Percentiles rank a stretch among this genome's conserved stretches.
Conservation (phyloP, 1,140 invertebrate genomes). For the Drosophila quadrilineata region DNA sequence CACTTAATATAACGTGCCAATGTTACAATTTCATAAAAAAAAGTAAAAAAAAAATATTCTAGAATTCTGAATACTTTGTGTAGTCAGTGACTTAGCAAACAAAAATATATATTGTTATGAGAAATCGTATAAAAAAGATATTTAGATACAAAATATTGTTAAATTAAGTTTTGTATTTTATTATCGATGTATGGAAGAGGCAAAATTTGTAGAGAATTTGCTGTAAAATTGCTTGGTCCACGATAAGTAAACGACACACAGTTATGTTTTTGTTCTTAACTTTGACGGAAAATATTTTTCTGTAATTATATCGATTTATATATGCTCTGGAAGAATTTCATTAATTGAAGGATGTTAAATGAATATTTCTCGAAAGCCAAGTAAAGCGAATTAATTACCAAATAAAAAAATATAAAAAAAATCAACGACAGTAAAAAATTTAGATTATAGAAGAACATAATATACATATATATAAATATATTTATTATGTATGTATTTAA, state of each 20-base stretch:
- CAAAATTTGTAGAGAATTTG: slow-evolving; percentile 1
- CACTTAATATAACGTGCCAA: slow-evolving; percentile 64
- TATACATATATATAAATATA: slow-evolving; percentile 18
- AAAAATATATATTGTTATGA: slow-evolving; percentile 37
- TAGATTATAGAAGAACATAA: slow-evolving; percentile 13
- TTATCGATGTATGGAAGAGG: slow-evolving; percentile 16
- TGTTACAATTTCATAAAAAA: slow-evolving; percentile 51
- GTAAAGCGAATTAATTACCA: slow-evolving; percentile 17
- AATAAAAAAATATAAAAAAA: not conserved
- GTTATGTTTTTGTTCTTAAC: not conserved
- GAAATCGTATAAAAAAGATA: slow-evolving; percentile 1
- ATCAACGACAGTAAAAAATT: slow-evolving; percentile 16
- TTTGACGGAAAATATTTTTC: not conserved
- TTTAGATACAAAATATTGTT: slow-evolving; percentile 39
- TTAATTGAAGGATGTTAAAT: slow-evolving; percentile 2
- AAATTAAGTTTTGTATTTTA: slow-evolving; percentile 47
- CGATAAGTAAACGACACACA: not conserved
- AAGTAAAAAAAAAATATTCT: slow-evolving; percentile 26
- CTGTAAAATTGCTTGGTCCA: slow-evolving; percentile 19
- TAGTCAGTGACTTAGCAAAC: slow-evolving; percentile 43
- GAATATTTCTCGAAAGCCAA: slow-evolving; percentile 18
- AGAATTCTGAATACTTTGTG: slow-evolving; percentile 32
- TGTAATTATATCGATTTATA: not conserved
- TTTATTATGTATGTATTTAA: slow-evolving; percentile 35
- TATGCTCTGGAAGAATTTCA: slow-evolving; percentile 2